Percentiles rank a stretch among this genome's conserved stretches.
Evolutionary conservation across 2,113 vertebrate species (phyloP).

Genomic region (Rhinichthys klamathensis): DNA sequence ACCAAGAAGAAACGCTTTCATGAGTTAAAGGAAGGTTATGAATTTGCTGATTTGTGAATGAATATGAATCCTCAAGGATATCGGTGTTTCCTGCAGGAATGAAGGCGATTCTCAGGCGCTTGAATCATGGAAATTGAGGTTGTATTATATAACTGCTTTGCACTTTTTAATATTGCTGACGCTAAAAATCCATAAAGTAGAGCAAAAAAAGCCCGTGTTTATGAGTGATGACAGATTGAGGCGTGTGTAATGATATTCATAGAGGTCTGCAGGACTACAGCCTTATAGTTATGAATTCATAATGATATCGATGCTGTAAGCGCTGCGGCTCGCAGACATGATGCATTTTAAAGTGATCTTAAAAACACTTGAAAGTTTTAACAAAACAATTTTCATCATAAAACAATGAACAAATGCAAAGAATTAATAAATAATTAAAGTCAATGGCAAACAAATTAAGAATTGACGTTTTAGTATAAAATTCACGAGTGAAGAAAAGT

Average conservation of each 20-base stretch:
- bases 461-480: too few relatives aligned
- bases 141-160: slow-evolving; percentile 6
- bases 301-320: not conserved
- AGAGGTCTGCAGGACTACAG: slow-evolving; percentile 8
- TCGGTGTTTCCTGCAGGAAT: too few relatives aligned
- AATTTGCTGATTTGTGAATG: too few relatives aligned
- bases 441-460: too few relatives aligned
- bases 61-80: too few relatives aligned
- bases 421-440: not conserved
- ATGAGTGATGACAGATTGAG: slow-evolving; percentile 5
- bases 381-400: not conserved
- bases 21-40: too few relatives aligned
- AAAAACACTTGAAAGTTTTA: too few relatives aligned
- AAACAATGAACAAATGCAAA: not conserved
- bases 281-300: slow-evolving; percentile 8
- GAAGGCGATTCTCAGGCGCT: slow-evolving; percentile 26
- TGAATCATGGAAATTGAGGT: slow-evolving; percentile 48
- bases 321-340: not conserved
- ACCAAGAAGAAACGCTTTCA: too few relatives aligned
- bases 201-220: not conserved
- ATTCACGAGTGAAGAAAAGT: not conserved
- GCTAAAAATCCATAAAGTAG: slow-evolving; percentile 37
- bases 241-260: slow-evolving; percentile 22
- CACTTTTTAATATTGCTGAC: slow-evolving; percentile 45
- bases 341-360: not conserved